phyloP scores from a whole-genome alignment of 2,113 vertebrate genomes.

The Leptobrachium leishanense region DNA sequence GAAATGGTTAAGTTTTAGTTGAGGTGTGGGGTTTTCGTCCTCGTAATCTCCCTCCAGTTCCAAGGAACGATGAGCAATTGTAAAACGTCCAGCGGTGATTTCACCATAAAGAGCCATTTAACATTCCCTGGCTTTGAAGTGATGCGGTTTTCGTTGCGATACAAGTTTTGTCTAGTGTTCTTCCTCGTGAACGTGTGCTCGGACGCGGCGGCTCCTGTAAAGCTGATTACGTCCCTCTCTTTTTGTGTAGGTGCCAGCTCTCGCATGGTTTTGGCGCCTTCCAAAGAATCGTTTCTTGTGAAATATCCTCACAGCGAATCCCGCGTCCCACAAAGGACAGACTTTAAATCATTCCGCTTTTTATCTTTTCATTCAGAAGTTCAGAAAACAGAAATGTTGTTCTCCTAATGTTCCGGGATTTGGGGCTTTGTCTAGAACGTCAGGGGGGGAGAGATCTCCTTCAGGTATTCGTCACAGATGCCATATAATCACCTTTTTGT shows the following conservation, averaged over 20 bases:
- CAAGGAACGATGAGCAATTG: too few relatives aligned
- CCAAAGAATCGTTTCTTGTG: constrained; percentile 67
- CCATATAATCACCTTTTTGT: not conserved
- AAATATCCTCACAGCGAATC: constrained; percentile 62
- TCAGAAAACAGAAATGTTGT: constrained; percentile 57
- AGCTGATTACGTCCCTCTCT: constrained; percentile 66
- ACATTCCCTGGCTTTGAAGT: constrained; percentile 70
- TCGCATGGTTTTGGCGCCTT: constrained; percentile 66
- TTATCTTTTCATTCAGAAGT: constrained; percentile 58
- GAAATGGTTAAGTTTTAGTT: too few relatives aligned
- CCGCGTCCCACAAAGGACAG: constrained; percentile 65
- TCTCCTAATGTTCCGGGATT: constrained; percentile 63
- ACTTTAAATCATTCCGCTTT: not conserved
- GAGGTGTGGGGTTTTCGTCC: too few relatives aligned
- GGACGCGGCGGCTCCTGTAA: constrained; percentile 69
- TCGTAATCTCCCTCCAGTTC: too few relatives aligned
- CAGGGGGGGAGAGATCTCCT: constrained; percentile 54
- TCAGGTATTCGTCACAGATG: constrained; percentile 14
- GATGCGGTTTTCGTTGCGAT: constrained; percentile 66
- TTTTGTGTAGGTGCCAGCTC: constrained; percentile 70
- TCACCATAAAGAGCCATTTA: too few relatives aligned
- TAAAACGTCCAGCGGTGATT: too few relatives aligned
- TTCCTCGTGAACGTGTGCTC: constrained; percentile 65
- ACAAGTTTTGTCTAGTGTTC: constrained; percentile 56
- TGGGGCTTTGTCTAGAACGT: constrained; percentile 57